Percentiles rank a stretch among this genome's conserved stretches.
phyloP scores from a whole-genome alignment of 2,888 invertebrate genomes.

The Leptarthrus brevirostris region DNA sequence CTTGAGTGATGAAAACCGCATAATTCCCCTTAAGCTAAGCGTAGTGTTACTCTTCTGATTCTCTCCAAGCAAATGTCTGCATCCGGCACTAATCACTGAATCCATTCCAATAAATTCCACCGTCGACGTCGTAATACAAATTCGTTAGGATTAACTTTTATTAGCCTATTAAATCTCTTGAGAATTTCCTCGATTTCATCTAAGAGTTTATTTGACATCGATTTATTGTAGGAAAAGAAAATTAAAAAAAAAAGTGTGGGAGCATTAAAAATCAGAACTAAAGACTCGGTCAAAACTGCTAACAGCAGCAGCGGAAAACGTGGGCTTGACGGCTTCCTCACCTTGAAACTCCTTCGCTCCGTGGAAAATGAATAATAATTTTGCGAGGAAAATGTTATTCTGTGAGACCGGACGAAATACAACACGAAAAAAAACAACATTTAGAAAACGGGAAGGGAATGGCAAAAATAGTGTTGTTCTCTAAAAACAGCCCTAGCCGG shows the following conservation, averaged over 20 bases:
- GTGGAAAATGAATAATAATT: neutral
- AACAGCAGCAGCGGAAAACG: constrained; percentile 16
- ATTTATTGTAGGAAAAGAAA: constrained; percentile 1
- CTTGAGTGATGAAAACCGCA: too few species aligned
- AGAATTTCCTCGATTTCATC: too few species aligned
- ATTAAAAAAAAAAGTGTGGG: constrained; percentile 2
- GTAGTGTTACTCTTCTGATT: too few species aligned
- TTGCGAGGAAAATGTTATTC: neutral
- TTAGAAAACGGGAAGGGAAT: neutral
- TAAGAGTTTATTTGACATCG: too few species aligned
- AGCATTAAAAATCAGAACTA: constrained; percentile 9
- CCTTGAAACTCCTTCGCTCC: constrained; percentile 29
- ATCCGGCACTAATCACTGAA: too few species aligned
- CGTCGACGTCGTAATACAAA: too few species aligned
- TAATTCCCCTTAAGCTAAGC: too few species aligned
- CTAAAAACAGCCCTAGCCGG: constrained; percentile 23
- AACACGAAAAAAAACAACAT: neutral
- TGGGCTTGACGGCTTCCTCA: constrained; percentile 39
- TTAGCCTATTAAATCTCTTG: too few species aligned
- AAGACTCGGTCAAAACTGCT: neutral
- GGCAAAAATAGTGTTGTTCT: constrained; percentile 13
- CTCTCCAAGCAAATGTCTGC: too few species aligned
- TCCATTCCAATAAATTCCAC: too few species aligned
- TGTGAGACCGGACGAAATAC: neutral
- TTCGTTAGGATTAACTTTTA: too few species aligned